Percentiles rank a stretch among this genome's conserved stretches.
Conservation (phyloP, 2,888 invertebrate species). For the Tetranychus piercei region DNA sequence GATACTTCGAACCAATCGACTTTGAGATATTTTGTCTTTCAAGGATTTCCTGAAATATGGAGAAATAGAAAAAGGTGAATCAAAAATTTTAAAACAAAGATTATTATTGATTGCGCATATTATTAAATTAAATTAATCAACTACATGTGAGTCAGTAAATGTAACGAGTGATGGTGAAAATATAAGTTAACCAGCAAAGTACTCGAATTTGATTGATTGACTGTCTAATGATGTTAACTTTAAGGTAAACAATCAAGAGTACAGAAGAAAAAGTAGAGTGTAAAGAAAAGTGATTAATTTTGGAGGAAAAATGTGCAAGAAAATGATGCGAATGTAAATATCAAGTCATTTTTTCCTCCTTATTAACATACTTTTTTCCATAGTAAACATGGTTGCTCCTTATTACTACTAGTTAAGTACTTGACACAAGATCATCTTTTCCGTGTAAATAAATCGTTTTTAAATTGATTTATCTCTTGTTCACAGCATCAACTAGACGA, state of each 20-base stretch:
- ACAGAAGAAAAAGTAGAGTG: background rate
- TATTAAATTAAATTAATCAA: too few species aligned
- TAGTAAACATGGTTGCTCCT: too few species aligned
- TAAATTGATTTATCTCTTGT: background rate
- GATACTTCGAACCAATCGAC: constrained; percentile 27
- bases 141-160: too few species aligned
- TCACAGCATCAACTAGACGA: too few species aligned
- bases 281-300: background rate
- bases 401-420: background rate
- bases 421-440: background rate
- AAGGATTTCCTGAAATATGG: constrained; percentile 19
- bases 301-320: background rate
- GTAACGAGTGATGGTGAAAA: too few species aligned
- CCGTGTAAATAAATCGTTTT: background rate
- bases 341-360: too few species aligned
- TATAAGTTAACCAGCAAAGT: background rate
- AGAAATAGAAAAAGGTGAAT: background rate
- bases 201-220: background rate
- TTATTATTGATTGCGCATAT: background rate
- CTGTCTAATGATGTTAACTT: background rate
- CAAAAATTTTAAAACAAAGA: background rate
- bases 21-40: constrained; percentile 25
- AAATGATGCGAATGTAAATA: too few species aligned
- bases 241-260: background rate
- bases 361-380: too few species aligned